Percentiles rank a stretch among this genome's conserved stretches.
Conservation (phyloP, 2,113 vertebrate genomes). For the Asarcornis scutulata region DNA sequence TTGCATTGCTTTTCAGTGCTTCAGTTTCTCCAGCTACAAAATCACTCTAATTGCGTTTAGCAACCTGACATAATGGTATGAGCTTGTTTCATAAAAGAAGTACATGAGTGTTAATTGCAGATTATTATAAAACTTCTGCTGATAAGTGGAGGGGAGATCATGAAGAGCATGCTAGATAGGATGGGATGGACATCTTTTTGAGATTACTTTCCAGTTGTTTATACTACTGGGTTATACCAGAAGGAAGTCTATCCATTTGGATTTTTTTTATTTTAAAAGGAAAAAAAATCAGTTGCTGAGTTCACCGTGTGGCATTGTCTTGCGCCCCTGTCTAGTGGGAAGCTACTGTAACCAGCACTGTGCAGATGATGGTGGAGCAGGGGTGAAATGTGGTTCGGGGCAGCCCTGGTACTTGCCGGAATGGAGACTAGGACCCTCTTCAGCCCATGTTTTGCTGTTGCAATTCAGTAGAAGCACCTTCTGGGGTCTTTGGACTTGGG, state of each 20-base stretch:
- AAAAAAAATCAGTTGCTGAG: background rate
- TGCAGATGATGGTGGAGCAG: background rate
- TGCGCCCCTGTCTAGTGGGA: rapidly evolving
- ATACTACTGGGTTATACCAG: background rate
- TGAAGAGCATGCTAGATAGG: background rate
- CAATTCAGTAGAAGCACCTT: background rate
- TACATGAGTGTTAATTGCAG: background rate
- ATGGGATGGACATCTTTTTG: background rate
- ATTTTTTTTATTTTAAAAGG: background rate
- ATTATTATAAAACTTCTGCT: background rate
- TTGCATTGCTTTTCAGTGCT: background rate
- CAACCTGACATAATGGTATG: background rate
- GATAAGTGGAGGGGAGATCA: background rate
- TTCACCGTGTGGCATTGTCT: rapidly evolving
- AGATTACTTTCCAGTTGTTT: background rate
- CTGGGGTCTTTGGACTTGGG: background rate
- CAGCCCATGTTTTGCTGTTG: background rate
- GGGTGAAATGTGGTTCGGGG: rapidly evolving
- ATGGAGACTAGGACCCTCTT: background rate
- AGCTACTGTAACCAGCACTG: background rate
- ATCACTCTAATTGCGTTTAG: background rate
- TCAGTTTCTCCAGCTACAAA: background rate
- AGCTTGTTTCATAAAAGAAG: background rate
- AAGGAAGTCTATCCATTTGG: background rate
- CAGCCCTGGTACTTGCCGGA: rapidly evolving